A percentile compares a stretch with the other conserved stretches of the same genome.
These are phyloP conservation scores for Trematocara marginatum DNA, from an alignment of 2,113 vertebrate species.

Conservation along the genomic window DNA sequence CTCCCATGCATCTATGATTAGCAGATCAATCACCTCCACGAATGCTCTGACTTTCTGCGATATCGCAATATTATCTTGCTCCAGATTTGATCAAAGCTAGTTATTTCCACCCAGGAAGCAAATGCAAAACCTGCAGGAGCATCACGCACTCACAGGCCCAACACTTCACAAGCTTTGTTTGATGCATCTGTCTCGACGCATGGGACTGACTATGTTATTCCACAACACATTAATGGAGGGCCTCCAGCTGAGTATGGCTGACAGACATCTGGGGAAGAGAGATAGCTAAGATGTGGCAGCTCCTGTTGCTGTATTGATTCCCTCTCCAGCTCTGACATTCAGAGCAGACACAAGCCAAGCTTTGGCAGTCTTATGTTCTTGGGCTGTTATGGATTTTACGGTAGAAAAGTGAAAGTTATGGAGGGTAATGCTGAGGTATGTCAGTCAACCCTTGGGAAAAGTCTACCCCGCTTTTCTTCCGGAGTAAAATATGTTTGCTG, in stretches of 20 bases:
- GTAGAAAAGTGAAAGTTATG: conserved; percentile 46
- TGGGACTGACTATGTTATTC: conserved; percentile 49
- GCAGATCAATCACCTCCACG: conserved; percentile 19
- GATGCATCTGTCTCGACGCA: conserved; percentile 48
- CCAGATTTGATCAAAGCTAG: conserved; percentile 37
- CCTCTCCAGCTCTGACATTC: conserved; percentile 48
- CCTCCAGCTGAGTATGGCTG: conserved; percentile 58
- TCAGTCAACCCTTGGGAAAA: not conserved
- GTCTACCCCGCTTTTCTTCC: not conserved
- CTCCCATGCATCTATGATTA: conserved; percentile 13
- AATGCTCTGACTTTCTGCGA: conserved; percentile 7
- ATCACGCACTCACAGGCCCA: conserved; percentile 26
- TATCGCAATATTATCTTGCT: conserved; percentile 11
- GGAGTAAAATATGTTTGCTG: conserved; percentile 26
- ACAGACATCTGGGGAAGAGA: conserved; percentile 56
- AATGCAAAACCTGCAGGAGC: conserved; percentile 38
- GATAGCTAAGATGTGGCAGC: conserved; percentile 55
- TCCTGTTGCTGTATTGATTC: conserved; percentile 61
- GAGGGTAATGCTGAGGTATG: conserved; percentile 4
- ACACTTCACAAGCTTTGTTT: conserved; percentile 48
- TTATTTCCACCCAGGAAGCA: conserved; percentile 42
- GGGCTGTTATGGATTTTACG: conserved; percentile 41
- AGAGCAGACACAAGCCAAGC: conserved; percentile 43
- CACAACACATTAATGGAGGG: conserved; percentile 51
- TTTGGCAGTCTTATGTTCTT: conserved; percentile 41